Conservation (phyloP, 2,888 invertebrate genomes). For the Caradrina kadenii region DNA sequence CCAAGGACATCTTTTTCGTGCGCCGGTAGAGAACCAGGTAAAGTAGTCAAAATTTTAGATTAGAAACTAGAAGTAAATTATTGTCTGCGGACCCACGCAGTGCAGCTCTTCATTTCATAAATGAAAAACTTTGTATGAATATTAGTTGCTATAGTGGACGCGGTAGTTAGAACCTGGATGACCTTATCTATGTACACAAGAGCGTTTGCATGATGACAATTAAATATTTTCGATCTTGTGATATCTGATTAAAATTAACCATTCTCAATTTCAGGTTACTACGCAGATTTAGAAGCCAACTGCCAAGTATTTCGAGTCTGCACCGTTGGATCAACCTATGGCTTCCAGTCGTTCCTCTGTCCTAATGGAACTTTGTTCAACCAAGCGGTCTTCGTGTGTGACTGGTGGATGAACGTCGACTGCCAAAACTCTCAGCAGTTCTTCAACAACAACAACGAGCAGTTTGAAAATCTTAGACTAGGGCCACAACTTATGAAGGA, state of each 20-base stretch:
- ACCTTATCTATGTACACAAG: no score
- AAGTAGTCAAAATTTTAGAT: not conserved
- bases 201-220: no score
- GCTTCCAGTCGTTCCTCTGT: slow-evolving; percentile 92
- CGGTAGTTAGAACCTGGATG: no score
- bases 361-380: slow-evolving; percentile 93
- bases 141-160: no score
- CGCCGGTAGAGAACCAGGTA: slow-evolving; percentile 91
- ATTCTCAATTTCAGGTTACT: slow-evolving; percentile 89
- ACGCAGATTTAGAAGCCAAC: slow-evolving; percentile 91
- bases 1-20: slow-evolving; percentile 92
- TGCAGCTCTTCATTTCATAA: no score
- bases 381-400: slow-evolving; percentile 92
- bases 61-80: not conserved
- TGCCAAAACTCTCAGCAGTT: slow-evolving; percentile 86
- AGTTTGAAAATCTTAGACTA: slow-evolving; percentile 84
- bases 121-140: no score
- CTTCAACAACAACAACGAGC: slow-evolving; percentile 83
- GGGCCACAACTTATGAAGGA: slow-evolving; percentile 90
- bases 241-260: not conserved
- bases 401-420: slow-evolving; percentile 93
- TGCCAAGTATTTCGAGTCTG: slow-evolving; percentile 93
- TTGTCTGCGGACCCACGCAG: no score
- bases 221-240: not conserved
- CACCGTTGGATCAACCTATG: slow-evolving; percentile 88